A percentile compares a stretch with the other conserved stretches of the same genome.
Conservation (phyloP, 2,888 invertebrate species). For the Theristus sp. region DNA sequence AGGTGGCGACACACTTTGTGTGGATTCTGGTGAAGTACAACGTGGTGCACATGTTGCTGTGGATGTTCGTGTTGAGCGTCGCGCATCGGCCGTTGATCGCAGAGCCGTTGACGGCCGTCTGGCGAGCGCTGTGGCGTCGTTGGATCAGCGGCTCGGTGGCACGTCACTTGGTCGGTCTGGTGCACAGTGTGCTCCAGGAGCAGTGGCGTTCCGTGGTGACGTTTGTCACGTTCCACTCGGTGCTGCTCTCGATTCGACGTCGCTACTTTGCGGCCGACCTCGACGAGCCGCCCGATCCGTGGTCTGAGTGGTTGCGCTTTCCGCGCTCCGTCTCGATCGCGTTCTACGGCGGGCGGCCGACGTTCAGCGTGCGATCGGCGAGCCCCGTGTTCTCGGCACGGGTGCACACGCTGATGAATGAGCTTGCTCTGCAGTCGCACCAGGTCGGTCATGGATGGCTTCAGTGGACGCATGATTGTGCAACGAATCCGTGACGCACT, state of each 20-base stretch:
- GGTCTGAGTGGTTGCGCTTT: conserved; percentile 20
- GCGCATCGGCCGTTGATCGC: conserved; percentile 17
- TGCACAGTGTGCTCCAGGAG: background rate
- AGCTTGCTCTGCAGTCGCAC: conserved; percentile 29
- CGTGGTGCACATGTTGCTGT: conserved; percentile 31
- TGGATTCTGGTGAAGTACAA: conserved; percentile 35
- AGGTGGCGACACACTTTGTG: conserved; percentile 24
- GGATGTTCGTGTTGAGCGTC: conserved; percentile 35
- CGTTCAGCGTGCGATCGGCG: background rate
- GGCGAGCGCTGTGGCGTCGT: background rate
- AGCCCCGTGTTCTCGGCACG: conserved; percentile 27
- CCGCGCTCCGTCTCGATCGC: conserved; percentile 25
- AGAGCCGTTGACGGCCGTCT: background rate
- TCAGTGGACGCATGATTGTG: no score
- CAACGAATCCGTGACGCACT: no score
- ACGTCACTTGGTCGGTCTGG: background rate
- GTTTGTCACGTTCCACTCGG: conserved; percentile 12
- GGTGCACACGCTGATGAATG: conserved; percentile 32
- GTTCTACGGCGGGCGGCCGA: background rate
- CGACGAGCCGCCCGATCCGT: background rate
- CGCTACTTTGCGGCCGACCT: background rate
- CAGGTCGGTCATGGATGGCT: background rate
- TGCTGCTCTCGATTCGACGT: background rate
- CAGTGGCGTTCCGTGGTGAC: conserved; percentile 15
- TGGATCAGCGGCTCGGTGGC: background rate